Evolutionary conservation across 1,140 invertebrate species (phyloP).

Genomic region (Drosophila nasuta): DNA sequence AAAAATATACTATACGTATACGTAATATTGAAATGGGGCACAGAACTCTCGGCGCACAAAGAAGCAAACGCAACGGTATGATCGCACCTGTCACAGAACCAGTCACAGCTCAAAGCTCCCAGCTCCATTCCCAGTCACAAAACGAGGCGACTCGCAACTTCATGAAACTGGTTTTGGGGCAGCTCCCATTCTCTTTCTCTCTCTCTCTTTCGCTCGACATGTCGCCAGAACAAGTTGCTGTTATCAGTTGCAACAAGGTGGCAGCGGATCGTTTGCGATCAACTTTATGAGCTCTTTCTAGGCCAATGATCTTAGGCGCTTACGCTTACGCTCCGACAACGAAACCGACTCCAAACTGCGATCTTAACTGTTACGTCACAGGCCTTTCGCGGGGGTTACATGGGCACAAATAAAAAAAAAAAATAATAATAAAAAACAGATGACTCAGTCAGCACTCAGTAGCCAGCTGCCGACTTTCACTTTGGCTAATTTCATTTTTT

Average conservation of each 20-base stretch:
- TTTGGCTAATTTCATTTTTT: conserved; percentile 36
- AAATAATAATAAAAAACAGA: neutral
- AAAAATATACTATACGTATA: conserved; percentile 53
- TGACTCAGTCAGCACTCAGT: conserved; percentile 47
- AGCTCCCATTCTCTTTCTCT: conserved; percentile 5
- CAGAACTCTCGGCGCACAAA: neutral
- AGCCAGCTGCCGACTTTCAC: conserved; percentile 60
- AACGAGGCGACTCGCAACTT: conserved; percentile 24
- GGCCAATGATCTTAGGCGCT: conserved; percentile 70
- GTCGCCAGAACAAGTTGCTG: conserved; percentile 29
- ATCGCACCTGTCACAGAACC: conserved; percentile 56
- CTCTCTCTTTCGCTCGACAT: neutral
- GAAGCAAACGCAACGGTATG: conserved; percentile 10
- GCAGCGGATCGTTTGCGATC: conserved; percentile 15
- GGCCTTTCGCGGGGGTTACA: conserved; percentile 60
- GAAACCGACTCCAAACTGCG: neutral
- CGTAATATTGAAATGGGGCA: conserved; percentile 74
- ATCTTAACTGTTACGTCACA: conserved; percentile 60
- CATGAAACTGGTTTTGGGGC: conserved; percentile 37
- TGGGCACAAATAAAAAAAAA: conserved; percentile 4
- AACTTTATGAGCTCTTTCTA: conserved; percentile 59
- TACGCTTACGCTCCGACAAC: neutral
- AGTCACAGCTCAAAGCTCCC: conserved; percentile 33
- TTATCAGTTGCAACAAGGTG: conserved; percentile 33
- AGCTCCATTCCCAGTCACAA: conserved; percentile 18